These are phyloP conservation scores for Macroglossus sobrinus DNA, from an alignment of 2,113 vertebrate genomes.

Conservation along the genomic window DNA sequence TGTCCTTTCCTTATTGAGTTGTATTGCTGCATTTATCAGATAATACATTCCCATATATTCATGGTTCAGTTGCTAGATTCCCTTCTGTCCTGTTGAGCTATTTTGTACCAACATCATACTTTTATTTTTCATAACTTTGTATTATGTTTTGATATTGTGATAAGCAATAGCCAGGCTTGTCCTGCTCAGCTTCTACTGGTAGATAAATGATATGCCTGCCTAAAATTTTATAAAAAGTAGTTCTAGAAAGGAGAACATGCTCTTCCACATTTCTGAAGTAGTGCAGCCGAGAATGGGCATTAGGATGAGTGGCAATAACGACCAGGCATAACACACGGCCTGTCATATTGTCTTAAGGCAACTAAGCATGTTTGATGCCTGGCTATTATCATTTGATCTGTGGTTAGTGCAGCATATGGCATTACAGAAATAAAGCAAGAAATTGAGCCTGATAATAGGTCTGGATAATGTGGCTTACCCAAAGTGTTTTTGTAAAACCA, in stretches of 20 bases:
- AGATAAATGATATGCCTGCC: neutral
- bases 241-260: neutral
- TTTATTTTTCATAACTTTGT: neutral
- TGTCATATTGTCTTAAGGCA: neutral
- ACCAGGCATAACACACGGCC: neutral
- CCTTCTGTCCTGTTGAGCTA: neutral
- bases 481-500: slow-evolving; percentile 35
- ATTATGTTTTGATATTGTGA: neutral
- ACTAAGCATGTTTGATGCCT: neutral
- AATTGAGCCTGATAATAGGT: slow-evolving; percentile 11
- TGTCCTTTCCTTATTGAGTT: neutral
- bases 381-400: neutral
- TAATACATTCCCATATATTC: neutral
- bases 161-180: neutral
- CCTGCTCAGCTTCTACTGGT: neutral
- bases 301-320: neutral
- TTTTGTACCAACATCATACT: neutral
- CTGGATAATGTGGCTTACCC: slow-evolving; percentile 14
- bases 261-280: neutral
- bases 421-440: neutral
- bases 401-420: neutral
- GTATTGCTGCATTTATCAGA: neutral
- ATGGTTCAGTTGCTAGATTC: neutral
- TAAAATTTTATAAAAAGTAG: neutral
- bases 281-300: neutral